Conservation (phyloP, 2,113 vertebrate genomes). For the Dryoscopus gambensis region DNA sequence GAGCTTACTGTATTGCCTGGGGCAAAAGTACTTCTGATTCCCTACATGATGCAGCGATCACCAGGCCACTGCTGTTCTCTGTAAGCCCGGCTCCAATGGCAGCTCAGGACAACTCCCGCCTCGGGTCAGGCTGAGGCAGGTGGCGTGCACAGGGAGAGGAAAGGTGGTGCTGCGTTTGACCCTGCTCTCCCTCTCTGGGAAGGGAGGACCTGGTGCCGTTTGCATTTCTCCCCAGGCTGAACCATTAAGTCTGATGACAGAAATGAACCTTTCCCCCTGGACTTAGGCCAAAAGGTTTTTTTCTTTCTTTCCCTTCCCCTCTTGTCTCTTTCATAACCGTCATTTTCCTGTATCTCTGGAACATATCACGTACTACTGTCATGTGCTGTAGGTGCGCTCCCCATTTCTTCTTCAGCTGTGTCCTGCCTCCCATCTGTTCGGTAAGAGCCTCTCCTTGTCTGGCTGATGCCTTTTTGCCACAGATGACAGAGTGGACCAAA, state of each 20-base stretch:
- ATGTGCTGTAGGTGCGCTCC: not conserved
- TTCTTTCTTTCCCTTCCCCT: not conserved
- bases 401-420: not conserved
- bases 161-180: not conserved
- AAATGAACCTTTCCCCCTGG: constrained; percentile 46
- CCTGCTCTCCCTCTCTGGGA: not conserved
- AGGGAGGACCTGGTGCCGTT: not conserved
- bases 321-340: constrained; percentile 9
- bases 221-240: constrained; percentile 28
- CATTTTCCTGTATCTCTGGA: constrained; percentile 13
- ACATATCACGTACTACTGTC: not conserved
- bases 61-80: not conserved
- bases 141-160: not conserved
- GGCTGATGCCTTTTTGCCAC: not conserved
- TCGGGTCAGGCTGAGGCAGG: not conserved
- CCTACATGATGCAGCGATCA: not conserved
- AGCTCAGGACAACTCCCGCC: not conserved
- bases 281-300: not conserved
- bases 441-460: not conserved
- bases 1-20: not conserved
- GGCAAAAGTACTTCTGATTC: constrained; percentile 34
- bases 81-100: not conserved
- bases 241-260: constrained; percentile 30
- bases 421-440: not conserved
- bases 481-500: not conserved